Evolutionary conservation across 2,113 vertebrate genomes (phyloP).

Genomic region (Alexandromys fortis): DNA sequence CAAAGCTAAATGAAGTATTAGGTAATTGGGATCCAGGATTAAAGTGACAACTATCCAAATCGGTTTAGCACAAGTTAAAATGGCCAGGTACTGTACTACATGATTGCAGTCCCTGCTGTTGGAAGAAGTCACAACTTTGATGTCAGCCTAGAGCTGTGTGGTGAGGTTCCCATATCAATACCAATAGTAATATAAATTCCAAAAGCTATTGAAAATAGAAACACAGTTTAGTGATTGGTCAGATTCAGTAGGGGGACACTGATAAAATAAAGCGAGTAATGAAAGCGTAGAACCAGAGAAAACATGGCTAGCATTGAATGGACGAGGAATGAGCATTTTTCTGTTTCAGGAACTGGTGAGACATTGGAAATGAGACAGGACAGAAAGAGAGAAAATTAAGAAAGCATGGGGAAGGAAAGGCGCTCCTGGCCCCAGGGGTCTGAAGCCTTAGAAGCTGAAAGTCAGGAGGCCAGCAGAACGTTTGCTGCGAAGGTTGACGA

Average conservation of each 20-base stretch:
- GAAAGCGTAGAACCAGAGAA: not conserved
- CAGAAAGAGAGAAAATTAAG: not conserved
- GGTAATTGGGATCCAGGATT: not conserved
- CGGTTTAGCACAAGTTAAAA: not conserved
- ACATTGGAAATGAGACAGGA: not conserved
- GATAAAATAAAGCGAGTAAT: not conserved
- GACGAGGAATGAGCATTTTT: not conserved
- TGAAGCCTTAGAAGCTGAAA: not conserved
- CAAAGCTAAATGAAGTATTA: not conserved
- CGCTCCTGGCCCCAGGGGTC: too few species aligned
- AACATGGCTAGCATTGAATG: not conserved
- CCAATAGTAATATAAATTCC: not conserved
- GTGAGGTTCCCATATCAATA: not conserved
- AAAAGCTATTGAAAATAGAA: not conserved
- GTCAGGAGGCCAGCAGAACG: not conserved
- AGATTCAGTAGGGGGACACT: not conserved
- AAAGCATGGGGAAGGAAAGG: not conserved
- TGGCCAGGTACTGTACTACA: not conserved
- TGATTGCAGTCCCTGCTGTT: not conserved
- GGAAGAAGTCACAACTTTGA: not conserved
- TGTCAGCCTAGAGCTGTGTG: not conserved
- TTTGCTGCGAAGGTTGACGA: not conserved
- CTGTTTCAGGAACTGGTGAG: not conserved
- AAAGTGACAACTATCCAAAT: not conserved
- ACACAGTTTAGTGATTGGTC: not conserved